Percentiles rank a stretch among this genome's conserved stretches.
Evolutionary conservation across 2,113 vertebrate genomes (phyloP).

Genomic region (Stomatorhinus ivindoensis): DNA sequence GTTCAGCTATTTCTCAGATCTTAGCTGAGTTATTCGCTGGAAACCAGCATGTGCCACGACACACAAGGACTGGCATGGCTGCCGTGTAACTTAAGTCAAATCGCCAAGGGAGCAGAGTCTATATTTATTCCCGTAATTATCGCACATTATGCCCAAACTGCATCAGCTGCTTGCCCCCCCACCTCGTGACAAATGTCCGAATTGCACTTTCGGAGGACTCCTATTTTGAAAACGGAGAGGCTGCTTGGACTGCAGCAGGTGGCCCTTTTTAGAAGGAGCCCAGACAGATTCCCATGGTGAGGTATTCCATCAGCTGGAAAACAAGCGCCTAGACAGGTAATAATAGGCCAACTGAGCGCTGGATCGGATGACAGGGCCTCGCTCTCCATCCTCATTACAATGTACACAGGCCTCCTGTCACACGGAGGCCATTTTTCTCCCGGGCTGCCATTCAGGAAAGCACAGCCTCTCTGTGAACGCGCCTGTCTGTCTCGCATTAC

Average conservation of each 20-base stretch:
- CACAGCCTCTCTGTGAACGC: neutral
- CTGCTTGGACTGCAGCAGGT: slow-evolving; percentile 59
- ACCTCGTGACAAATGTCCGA: slow-evolving; percentile 48
- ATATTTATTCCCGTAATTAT: slow-evolving; percentile 66
- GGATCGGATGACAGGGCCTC: neutral
- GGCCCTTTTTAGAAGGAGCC: slow-evolving; percentile 48
- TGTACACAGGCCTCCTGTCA: neutral
- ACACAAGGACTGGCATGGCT: neutral
- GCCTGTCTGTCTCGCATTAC: neutral
- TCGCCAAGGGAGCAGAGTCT: slow-evolving; percentile 58
- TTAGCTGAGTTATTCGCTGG: neutral
- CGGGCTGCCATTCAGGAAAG: neutral
- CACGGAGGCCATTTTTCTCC: neutral
- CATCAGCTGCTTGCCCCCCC: slow-evolving; percentile 57
- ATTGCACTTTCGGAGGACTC: slow-evolving; percentile 51
- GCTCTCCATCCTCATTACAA: neutral
- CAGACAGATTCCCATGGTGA: slow-evolving; percentile 47
- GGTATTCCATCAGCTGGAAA: slow-evolving; percentile 52
- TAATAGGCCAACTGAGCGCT: slow-evolving; percentile 24
- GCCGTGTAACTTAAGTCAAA: slow-evolving; percentile 35
- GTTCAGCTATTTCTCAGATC: neutral
- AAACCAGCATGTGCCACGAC: neutral
- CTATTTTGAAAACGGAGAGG: slow-evolving; percentile 65
- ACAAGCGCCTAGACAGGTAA: slow-evolving; percentile 53
- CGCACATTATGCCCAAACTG: slow-evolving; percentile 65